Conservation (phyloP, 2,797 vertebrate species). For the Paguma larvata region DNA sequence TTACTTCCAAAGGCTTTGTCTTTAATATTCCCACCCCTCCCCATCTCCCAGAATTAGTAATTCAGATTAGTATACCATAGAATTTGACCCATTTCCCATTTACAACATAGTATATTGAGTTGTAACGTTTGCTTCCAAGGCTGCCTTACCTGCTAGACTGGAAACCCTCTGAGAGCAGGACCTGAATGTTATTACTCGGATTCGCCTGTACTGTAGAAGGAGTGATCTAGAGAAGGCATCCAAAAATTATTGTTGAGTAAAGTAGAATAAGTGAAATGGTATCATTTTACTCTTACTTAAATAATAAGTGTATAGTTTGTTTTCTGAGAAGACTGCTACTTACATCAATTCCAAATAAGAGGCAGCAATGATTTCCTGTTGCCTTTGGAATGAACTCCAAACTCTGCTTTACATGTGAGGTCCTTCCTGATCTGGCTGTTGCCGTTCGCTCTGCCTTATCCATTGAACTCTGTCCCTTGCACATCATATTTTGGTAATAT, state of each 20-base stretch:
- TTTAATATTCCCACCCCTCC: neutral
- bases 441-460: neutral
- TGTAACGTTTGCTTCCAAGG: neutral
- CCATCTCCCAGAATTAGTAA: neutral
- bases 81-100: neutral
- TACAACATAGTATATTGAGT: neutral
- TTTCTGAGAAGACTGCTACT: conserved; percentile 18
- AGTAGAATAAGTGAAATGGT: neutral
- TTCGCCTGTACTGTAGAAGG: neutral
- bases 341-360: neutral
- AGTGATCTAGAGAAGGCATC: neutral
- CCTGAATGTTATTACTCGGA: neutral
- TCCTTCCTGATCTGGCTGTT: neutral
- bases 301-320: neutral
- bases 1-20: neutral
- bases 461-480: neutral
- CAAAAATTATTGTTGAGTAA: neutral
- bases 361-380: neutral
- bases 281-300: neutral
- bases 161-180: neutral
- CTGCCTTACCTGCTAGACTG: neutral
- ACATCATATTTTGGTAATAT: neutral
- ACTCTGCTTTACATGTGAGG: neutral
- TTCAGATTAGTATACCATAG: neutral
- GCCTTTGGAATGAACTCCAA: neutral